Evolutionary conservation across 2,113 vertebrate species (phyloP), one percentile per base, ranked within the genome.

Genomic region (Lamprotornis superbus): DNA sequence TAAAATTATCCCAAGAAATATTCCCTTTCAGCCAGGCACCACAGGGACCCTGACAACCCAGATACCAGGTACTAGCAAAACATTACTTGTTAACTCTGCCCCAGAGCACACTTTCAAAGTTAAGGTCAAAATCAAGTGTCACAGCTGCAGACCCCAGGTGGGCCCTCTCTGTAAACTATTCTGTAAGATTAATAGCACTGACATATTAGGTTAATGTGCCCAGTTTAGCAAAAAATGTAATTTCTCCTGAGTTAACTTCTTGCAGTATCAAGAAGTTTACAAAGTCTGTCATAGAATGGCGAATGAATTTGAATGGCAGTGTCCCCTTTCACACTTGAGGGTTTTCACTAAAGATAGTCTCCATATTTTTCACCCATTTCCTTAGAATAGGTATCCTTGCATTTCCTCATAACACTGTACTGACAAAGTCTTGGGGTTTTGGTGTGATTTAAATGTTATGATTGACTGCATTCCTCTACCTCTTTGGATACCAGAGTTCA

Each of bases 21-120:
- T 0, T n/a, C 35, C 7, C 20, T 63, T 71, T 67, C 30, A 68
- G 28, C 27, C 2, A 15, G 52, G 24, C 7, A 33, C 10, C 21
- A 16, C 2, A 3, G 56, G 52, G 33, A 59, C 10, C 12, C 31
- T 19, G 21, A 14, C 0, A 9, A 31, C 4, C 8, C 53, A 22
- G 3, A 18, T 75, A 16, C 47, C 65, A 53, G n/a, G 24, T 53
- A 25, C 31, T 28, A 63, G 23, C n/a, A 59, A 40, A 85, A 63
- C 42, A 13, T 64, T 15, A n/a, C 6, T 18, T 3, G 1, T 61
- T 63, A 49, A 11, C 9, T 39, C 46, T 85, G 40, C 40, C 22
- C n/a, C 13, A n/a, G 47, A 18, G 12, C 17, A 75, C 17, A 7
- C 13, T 40, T 63, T 27, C 37, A 42, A 17, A 52, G 15, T 12